phyloP scores from a whole-genome alignment of 2,888 invertebrate genomes.

The Plebejus argus region DNA sequence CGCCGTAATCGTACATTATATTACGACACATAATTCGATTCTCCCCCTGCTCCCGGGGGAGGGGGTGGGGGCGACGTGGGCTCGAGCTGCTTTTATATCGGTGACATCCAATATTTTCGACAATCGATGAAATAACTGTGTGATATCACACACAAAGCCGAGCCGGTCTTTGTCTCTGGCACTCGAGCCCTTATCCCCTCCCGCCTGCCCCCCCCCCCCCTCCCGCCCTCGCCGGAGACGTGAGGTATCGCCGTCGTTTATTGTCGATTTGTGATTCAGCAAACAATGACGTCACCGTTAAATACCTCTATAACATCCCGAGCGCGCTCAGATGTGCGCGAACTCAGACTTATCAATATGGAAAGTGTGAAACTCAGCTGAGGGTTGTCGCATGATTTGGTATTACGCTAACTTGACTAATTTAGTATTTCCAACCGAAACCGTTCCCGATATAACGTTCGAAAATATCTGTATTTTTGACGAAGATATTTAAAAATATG shows the following conservation, averaged over 20 bases:
- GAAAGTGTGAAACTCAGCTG: neutral
- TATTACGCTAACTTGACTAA: no score
- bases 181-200: neutral
- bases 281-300: neutral
- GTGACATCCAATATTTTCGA: slow-evolving; percentile 28
- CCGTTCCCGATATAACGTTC: no score
- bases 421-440: no score
- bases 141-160: slow-evolving; percentile 23
- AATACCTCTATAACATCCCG: neutral
- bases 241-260: slow-evolving; percentile 5
- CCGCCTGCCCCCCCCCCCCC: neutral
- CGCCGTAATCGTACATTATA: neutral
- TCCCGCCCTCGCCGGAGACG: neutral
- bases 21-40: slow-evolving; percentile 13
- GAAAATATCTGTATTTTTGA: no score
- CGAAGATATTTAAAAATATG: no score
- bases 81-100: neutral
- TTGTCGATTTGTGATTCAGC: slow-evolving; percentile 13
- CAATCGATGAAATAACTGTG: slow-evolving; percentile 30
- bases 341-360: neutral
- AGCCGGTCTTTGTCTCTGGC: slow-evolving; percentile 22
- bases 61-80: no score
- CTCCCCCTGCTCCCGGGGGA: neutral
- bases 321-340: neutral
- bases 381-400: neutral